Evolutionary conservation across 1,140 invertebrate species (phyloP).

Genomic region (Lasioglossum baleicum): DNA sequence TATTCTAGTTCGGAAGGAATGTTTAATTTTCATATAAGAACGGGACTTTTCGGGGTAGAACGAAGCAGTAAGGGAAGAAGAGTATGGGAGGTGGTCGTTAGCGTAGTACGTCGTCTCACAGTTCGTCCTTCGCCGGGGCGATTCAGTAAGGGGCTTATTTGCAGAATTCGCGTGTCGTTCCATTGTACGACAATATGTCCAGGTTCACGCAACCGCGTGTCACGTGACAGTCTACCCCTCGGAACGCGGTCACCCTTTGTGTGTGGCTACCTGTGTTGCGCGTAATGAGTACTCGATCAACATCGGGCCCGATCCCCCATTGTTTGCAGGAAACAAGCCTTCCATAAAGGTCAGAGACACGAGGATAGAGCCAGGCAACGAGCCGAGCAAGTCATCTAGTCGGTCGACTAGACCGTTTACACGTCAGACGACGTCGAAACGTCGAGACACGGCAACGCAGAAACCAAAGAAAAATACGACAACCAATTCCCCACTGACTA

Average conservation of each 20-base stretch:
- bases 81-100: too few relatives aligned
- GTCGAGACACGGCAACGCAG: not conserved
- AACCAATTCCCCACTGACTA: not conserved
- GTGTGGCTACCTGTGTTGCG: not conserved
- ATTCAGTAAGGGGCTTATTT: not conserved
- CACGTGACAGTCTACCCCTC: not conserved
- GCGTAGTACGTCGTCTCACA: too few relatives aligned
- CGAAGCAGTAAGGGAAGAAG: too few relatives aligned
- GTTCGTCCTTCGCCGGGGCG: not conserved
- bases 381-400: not conserved
- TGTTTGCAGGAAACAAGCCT: conserved; percentile 16
- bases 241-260: conserved; percentile 5
- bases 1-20: too few relatives aligned
- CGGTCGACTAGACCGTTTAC: conserved; percentile 1
- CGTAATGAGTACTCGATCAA: conserved; percentile 28
- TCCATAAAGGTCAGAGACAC: conserved; percentile 28
- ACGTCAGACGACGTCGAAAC: not conserved
- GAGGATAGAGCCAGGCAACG: not conserved
- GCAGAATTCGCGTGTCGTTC: not conserved
- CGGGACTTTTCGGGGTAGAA: too few relatives aligned
- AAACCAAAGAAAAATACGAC: not conserved
- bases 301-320: not conserved
- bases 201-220: not conserved
- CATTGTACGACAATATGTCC: not conserved
- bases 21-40: too few relatives aligned